phyloP scores from a whole-genome alignment of 1,140 invertebrate genomes.

The Agrypnia vestita region DNA sequence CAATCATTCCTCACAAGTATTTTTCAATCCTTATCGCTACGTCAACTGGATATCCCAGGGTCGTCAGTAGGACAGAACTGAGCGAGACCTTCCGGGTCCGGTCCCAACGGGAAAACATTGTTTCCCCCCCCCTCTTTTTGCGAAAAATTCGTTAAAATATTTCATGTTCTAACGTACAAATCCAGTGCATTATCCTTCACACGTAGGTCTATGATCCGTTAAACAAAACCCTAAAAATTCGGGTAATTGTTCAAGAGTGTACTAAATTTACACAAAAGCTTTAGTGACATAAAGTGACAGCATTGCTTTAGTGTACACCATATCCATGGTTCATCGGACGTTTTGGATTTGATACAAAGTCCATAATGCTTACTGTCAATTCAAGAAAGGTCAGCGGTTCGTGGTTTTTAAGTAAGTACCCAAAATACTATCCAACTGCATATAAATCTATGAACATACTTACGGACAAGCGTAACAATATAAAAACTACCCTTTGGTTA shows the following conservation, averaged over 20 bases:
- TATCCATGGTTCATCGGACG: not conserved
- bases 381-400: conserved; percentile 51
- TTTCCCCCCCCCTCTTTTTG: conserved; percentile 35
- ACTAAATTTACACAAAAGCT: not conserved
- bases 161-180: conserved; percentile 40
- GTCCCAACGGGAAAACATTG: conserved; percentile 40
- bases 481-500: conserved; percentile 51
- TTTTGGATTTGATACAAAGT: conserved; percentile 12
- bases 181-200: conserved; percentile 45
- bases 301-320: not conserved
- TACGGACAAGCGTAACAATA: conserved; percentile 32
- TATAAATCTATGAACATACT: conserved; percentile 17
- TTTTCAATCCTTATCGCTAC: not conserved
- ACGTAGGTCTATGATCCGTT: conserved; percentile 45
- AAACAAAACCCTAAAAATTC: conserved; percentile 49
- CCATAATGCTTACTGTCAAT: conserved; percentile 50
- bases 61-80: conserved; percentile 35
- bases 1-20: too few relatives aligned
- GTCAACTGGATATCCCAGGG: conserved; percentile 10
- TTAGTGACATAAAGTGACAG: not conserved
- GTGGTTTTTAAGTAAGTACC: conserved; percentile 34
- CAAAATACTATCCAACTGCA: conserved; percentile 9
- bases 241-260: conserved; percentile 37
- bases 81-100: conserved; percentile 1
- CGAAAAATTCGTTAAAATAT: conserved; percentile 55